A percentile compares a stretch with the other conserved stretches of the same genome.
These are phyloP conservation scores for Limonius californicus DNA, from an alignment of 1,140 invertebrate genomes.

Conservation along the genomic window DNA sequence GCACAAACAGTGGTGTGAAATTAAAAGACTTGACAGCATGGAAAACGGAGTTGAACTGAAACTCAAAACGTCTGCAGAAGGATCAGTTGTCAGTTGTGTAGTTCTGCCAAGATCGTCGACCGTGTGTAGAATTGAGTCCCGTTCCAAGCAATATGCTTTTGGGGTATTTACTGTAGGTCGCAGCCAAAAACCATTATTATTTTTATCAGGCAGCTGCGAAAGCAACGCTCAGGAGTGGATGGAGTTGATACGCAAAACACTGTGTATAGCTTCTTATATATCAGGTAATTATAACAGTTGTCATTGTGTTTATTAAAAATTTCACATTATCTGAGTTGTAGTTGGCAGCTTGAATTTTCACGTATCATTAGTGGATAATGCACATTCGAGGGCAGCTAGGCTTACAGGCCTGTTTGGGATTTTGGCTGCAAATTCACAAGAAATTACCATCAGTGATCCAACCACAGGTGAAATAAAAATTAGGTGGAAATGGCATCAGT, in stretches of 20 bases:
- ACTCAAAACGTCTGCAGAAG: constrained; percentile 38
- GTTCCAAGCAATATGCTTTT: constrained; percentile 53
- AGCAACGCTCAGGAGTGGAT: constrained; percentile 56
- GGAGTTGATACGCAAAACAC: constrained; percentile 49
- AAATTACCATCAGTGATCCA: constrained; percentile 51
- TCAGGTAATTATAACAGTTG: constrained; percentile 41
- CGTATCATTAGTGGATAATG: constrained; percentile 54
- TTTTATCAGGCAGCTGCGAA: constrained; percentile 51
- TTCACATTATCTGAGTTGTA: too few relatives aligned
- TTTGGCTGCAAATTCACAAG: constrained; percentile 46
- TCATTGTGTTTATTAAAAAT: constrained; percentile 14
- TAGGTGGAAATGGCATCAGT: constrained; percentile 52
- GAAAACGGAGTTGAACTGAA: constrained; percentile 40
- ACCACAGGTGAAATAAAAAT: constrained; percentile 48
- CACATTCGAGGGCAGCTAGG: constrained; percentile 51
- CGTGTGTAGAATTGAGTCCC: constrained; percentile 53
- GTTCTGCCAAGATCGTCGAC: constrained; percentile 47
- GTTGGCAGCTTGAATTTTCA: constrained; percentile 47
- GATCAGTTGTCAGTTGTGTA: constrained; percentile 33
- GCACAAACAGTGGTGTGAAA: constrained; percentile 44
- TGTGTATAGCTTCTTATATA: constrained; percentile 44
- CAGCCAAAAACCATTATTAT: constrained; percentile 51
- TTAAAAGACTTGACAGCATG: constrained; percentile 36
- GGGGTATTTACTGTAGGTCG: constrained; percentile 50
- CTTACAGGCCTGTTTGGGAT: constrained; percentile 53